Percentiles rank a stretch among this genome's conserved stretches.
phyloP scores from a whole-genome alignment of 1,140 invertebrate species.

The Leptopilina clavipes region DNA sequence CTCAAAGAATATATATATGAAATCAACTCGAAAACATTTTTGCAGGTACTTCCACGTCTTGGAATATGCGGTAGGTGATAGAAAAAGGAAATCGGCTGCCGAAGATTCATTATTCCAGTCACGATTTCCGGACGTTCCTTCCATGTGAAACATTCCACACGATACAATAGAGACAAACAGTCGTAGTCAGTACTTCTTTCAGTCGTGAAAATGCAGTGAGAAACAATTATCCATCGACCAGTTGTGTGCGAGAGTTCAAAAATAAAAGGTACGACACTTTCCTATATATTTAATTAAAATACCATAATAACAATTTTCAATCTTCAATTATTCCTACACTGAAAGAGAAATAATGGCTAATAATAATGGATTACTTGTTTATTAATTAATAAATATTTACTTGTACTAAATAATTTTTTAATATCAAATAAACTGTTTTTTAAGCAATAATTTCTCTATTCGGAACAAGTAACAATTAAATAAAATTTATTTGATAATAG shows the following conservation, averaged over 20 bases:
- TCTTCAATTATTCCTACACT: no score
- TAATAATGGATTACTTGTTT: no score
- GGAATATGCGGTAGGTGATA: constrained; percentile 21
- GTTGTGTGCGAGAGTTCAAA: neutral
- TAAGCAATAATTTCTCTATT: no score
- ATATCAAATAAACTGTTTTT: no score
- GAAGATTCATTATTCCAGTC: constrained; percentile 68
- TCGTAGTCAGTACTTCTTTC: constrained; percentile 66
- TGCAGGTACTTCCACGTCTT: neutral
- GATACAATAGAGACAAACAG: constrained; percentile 63
- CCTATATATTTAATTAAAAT: neutral
- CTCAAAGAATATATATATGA: neutral
- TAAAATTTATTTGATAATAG: no score
- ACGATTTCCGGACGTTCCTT: constrained; percentile 70
- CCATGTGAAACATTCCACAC: constrained; percentile 70
- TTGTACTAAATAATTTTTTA: no score
- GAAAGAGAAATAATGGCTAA: no score
- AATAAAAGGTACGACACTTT: constrained; percentile 47
- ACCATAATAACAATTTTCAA: no score
- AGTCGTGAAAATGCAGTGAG: constrained; percentile 59
- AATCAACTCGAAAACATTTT: constrained; percentile 5
- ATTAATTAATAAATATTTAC: no score
- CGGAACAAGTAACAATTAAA: no score
- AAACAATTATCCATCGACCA: constrained; percentile 36
- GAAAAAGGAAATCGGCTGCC: constrained; percentile 68